phyloP scores from a whole-genome alignment of 2,888 invertebrate genomes.

The Rhagium mordax region DNA sequence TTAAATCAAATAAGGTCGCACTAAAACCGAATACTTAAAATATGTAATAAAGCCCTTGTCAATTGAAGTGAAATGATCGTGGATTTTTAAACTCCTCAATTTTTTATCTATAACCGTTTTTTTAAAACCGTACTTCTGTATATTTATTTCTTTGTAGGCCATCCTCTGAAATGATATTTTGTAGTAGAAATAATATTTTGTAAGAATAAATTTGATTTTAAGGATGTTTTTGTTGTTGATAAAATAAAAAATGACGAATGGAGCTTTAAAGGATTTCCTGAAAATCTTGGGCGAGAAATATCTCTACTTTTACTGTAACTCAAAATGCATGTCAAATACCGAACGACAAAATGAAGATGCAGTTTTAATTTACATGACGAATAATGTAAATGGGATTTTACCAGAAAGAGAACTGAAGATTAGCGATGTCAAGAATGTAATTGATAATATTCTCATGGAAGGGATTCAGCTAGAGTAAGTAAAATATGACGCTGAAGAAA shows the following conservation, averaged over 20 bases:
- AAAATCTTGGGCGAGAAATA: constrained; percentile 58
- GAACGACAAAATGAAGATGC: constrained; percentile 2
- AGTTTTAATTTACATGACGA: constrained; percentile 21
- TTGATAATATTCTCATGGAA: constrained; percentile 31
- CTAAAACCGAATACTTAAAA: too few relatives aligned
- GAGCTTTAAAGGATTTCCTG: constrained; percentile 55
- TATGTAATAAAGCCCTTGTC: too few relatives aligned
- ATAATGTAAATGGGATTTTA: constrained; percentile 23
- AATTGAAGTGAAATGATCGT: too few relatives aligned
- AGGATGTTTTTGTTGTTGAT: constrained; percentile 57
- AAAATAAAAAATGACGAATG: constrained; percentile 38
- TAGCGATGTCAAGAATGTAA: constrained; percentile 33
- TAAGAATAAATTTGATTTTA: constrained; percentile 54
- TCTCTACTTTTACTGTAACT: constrained; percentile 49
- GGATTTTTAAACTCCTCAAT: too few relatives aligned
- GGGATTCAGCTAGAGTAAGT: neutral
- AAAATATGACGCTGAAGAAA: constrained; percentile 15
- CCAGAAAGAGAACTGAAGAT: constrained; percentile 37
- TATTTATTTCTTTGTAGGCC: too few relatives aligned
- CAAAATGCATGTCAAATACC: constrained; percentile 2
- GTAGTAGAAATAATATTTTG: constrained; percentile 58
- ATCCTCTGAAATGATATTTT: too few relatives aligned
- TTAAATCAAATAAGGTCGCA: too few relatives aligned
- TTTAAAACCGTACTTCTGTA: too few relatives aligned
- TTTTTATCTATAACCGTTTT: too few relatives aligned